These are phyloP conservation scores for Hyaena hyaena DNA, from an alignment of 2,113 vertebrate species.

Conservation along the genomic window DNA sequence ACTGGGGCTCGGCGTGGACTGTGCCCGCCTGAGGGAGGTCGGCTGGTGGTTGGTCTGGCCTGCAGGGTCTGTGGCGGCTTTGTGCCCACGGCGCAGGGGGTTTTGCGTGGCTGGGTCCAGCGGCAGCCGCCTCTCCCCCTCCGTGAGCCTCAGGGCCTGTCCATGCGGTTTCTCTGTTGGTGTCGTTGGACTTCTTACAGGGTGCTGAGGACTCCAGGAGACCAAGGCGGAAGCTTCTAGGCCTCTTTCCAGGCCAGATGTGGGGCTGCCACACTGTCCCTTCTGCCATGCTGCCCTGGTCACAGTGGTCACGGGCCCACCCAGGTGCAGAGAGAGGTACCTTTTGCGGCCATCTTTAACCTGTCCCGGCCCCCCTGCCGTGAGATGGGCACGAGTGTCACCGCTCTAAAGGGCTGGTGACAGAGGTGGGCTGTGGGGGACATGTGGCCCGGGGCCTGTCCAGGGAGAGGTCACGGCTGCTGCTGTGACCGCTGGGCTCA, in stretches of 20 bases:
- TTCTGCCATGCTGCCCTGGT: not conserved
- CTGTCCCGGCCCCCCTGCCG: not conserved
- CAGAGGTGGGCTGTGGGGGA: not conserved
- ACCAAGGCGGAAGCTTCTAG: not conserved
- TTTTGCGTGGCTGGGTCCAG: not conserved
- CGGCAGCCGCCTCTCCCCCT: not conserved
- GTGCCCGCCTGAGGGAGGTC: no score
- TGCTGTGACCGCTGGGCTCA: not conserved
- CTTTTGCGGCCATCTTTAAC: not conserved
- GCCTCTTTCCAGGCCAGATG: not conserved
- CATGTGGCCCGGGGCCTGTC: not conserved
- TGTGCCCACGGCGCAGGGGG: not conserved
- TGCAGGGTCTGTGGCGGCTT: not conserved
- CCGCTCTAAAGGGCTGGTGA: not conserved
- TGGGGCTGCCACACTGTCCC: accelerated
- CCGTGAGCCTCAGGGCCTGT: not conserved
- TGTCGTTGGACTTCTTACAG: no score
- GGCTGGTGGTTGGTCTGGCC: not conserved
- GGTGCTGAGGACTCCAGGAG: not conserved
- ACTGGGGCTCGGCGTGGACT: no score
- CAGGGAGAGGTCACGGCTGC: accelerated
- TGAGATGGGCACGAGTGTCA: not conserved
- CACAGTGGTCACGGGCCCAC: not conserved
- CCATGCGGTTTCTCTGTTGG: not conserved
- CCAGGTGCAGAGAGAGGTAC: not conserved